A percentile compares a stretch with the other conserved stretches of the same genome.
Conservation (phyloP, 2,113 vertebrate species). For the Elaphurus davidianus region DNA sequence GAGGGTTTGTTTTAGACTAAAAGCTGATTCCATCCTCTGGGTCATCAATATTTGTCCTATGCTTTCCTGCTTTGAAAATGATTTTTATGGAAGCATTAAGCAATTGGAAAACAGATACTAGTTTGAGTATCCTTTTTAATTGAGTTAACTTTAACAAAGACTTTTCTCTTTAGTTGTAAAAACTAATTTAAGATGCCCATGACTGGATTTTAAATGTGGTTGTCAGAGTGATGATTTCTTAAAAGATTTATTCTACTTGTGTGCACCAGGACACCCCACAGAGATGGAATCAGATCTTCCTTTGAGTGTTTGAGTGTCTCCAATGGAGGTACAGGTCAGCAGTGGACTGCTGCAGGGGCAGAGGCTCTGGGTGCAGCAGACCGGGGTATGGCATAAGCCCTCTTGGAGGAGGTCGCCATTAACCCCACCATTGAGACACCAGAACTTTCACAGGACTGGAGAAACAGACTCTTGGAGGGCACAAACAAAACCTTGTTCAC, state of each 20-base stretch:
- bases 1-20: not conserved
- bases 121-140: not conserved
- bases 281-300: not conserved
- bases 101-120: not conserved
- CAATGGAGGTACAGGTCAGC: not conserved
- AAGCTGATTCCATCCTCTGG: not conserved
- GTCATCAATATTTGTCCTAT: not conserved
- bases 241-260: not conserved
- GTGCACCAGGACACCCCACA: not conserved
- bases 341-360: not conserved
- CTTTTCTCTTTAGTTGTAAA: not conserved
- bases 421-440: not conserved
- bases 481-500: not conserved
- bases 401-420: not conserved
- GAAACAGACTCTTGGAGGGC: not conserved
- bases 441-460: not conserved
- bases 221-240: slow-evolving; percentile 12
- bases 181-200: not conserved
- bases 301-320: not conserved
- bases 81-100: not conserved
- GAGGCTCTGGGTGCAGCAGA: not conserved
- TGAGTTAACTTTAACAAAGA: not conserved
- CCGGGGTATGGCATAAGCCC: not conserved
- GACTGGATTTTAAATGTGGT: not conserved
- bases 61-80: not conserved